Percentiles rank a stretch among this genome's conserved stretches.
Evolutionary conservation across 1,140 invertebrate genomes (phyloP).

Genomic region (Macrocentrus cingulum): DNA sequence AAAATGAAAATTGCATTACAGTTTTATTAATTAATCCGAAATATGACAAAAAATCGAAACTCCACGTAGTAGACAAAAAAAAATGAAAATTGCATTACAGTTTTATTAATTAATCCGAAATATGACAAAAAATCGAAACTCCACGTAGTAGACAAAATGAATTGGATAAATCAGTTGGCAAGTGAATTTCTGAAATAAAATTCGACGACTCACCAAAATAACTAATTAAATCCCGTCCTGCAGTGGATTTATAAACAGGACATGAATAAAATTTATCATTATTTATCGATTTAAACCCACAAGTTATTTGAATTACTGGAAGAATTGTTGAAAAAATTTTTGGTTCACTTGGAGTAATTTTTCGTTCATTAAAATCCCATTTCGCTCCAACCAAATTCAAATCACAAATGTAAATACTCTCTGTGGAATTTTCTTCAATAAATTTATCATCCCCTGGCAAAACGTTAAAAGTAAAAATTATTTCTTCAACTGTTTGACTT

Average conservation of each 20-base stretch:
- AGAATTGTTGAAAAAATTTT: slow-evolving; percentile 51
- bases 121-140: no score
- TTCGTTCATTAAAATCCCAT: neutral
- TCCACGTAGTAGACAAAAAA: no score
- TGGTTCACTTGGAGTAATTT: neutral
- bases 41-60: no score
- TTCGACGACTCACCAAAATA: slow-evolving; percentile 78
- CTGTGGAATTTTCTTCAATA: neutral
- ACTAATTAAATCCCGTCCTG: slow-evolving; percentile 63
- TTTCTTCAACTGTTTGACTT: slow-evolving; percentile 63
- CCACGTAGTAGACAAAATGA: slow-evolving; percentile 66
- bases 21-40: no score
- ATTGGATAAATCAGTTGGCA: slow-evolving; percentile 67
- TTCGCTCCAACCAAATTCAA: slow-evolving; percentile 1
- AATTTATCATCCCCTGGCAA: slow-evolving; percentile 4
- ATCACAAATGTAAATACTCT: slow-evolving; percentile 56
- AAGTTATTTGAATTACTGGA: slow-evolving; percentile 42
- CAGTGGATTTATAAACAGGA: slow-evolving; percentile 80
- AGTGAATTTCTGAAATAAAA: slow-evolving; percentile 75
- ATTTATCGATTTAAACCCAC: slow-evolving; percentile 59
- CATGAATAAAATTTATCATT: slow-evolving; percentile 65
- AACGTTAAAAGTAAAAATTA: slow-evolving; percentile 62
- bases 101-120: no score
- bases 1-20: no score
- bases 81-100: no score